These are phyloP conservation scores for Aramus guarauna DNA, from an alignment of 2,113 vertebrate species.

Conservation along the genomic window DNA sequence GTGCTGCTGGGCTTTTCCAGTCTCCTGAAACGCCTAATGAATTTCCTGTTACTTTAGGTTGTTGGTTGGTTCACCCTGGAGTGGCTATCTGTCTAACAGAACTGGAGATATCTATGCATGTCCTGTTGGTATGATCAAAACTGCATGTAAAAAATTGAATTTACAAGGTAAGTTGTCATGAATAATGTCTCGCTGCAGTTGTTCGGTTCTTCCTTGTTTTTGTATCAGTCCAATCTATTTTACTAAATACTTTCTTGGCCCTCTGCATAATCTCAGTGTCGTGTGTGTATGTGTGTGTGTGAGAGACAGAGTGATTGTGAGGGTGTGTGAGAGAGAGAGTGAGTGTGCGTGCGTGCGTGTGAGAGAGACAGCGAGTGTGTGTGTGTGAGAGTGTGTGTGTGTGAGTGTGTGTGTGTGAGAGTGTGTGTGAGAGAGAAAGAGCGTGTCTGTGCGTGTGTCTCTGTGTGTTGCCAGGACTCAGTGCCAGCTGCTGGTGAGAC, in stretches of 20 bases:
- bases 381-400: too few species aligned
- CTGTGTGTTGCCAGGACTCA: neutral
- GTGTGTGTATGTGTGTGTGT: neutral
- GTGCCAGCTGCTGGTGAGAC: neutral
- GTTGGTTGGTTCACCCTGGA: slow-evolving; percentile 90
- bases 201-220: neutral
- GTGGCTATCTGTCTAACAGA: slow-evolving; percentile 81
- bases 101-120: slow-evolving; percentile 91
- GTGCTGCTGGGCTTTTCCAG: neutral
- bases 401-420: too few species aligned
- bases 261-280: neutral
- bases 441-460: too few species aligned
- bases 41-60: slow-evolving; percentile 74
- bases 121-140: slow-evolving; percentile 64
- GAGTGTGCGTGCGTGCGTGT: too few species aligned
- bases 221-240: rapidly evolving
- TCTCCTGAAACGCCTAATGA: neutral
- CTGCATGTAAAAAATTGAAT: slow-evolving; percentile 81
- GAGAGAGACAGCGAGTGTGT: too few species aligned
- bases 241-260: neutral
- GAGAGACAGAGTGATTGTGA: too few species aligned
- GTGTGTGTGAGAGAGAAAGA: too few species aligned
- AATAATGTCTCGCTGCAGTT: neutral
- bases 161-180: slow-evolving; percentile 77
- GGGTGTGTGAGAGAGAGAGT: neutral